A percentile compares a stretch with the other conserved stretches of the same genome.
Conservation (phyloP, 2,888 invertebrate genomes). For the Leucophenga maculata region DNA sequence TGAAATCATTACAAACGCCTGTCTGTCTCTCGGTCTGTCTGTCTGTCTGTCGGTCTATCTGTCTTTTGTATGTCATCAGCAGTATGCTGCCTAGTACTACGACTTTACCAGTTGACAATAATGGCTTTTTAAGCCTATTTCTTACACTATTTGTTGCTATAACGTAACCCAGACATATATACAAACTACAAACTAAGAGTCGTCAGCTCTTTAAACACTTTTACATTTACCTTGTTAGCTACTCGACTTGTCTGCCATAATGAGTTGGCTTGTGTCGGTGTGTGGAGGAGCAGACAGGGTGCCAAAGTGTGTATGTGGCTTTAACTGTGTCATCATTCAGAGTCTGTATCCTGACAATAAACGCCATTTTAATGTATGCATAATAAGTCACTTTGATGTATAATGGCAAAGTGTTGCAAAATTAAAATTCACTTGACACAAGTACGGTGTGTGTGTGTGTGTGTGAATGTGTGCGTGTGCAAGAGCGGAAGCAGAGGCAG, state of each 20-base stretch:
- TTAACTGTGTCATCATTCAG: constrained; percentile 14
- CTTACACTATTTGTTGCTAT: constrained; percentile 34
- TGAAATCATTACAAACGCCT: constrained; percentile 61
- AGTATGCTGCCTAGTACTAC: neutral
- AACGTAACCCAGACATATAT: neutral
- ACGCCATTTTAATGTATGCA: constrained; percentile 61
- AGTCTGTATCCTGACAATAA: constrained; percentile 45
- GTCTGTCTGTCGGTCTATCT: too few species aligned
- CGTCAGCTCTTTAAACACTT: constrained; percentile 8
- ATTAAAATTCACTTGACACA: constrained; percentile 35
- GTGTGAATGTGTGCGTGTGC: too few species aligned
- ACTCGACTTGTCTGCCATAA: constrained; percentile 4
- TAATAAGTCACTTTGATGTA: constrained; percentile 48
- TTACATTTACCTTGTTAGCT: constrained; percentile 7
- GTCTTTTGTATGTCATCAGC: neutral
- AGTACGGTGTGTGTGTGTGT: too few species aligned
- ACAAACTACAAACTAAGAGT: neutral
- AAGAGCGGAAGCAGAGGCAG: neutral
- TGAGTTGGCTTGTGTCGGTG: neutral
- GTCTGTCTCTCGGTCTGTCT: too few species aligned
- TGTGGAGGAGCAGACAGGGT: neutral
- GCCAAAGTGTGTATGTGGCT: neutral
- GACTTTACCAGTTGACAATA: constrained; percentile 54
- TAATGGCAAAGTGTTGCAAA: constrained; percentile 29
- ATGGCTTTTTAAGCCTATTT: constrained; percentile 65